Percentiles rank a stretch among this genome's conserved stretches.
These are phyloP conservation scores for Anguilla japonica DNA, from an alignment of 2,113 vertebrate genomes.

Conservation along the genomic window DNA sequence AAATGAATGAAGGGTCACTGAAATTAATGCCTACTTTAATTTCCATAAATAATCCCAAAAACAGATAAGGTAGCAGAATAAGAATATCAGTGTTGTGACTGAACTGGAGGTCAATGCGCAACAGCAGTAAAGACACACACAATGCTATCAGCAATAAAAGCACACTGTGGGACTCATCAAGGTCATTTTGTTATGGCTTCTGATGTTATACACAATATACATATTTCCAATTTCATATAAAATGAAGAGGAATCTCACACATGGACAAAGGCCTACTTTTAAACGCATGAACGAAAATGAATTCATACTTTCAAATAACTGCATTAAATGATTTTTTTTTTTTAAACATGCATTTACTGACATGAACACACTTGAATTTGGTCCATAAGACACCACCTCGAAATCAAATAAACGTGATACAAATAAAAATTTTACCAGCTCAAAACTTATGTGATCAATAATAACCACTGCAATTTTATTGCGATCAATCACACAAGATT, in stretches of 20 bases:
- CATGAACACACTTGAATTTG: slow-evolving; percentile 53
- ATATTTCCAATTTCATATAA: slow-evolving; percentile 7
- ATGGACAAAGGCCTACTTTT: slow-evolving; percentile 7
- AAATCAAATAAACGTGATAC: background rate
- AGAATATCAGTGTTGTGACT: background rate
- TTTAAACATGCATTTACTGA: slow-evolving; percentile 18
- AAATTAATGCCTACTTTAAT: background rate
- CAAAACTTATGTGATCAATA: background rate
- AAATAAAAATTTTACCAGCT: background rate
- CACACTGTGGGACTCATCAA: background rate
- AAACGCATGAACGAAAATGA: background rate
- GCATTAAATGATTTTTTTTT: background rate
- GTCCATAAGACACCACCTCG: slow-evolving; percentile 49
- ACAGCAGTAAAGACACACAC: background rate
- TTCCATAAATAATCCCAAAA: background rate
- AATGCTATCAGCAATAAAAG: background rate
- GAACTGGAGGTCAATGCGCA: background rate
- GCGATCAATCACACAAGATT: background rate
- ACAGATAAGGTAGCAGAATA: background rate
- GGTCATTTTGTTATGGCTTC: slow-evolving; percentile 59
- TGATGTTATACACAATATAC: slow-evolving; percentile 40
- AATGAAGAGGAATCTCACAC: slow-evolving; percentile 22
- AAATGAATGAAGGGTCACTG: background rate
- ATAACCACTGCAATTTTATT: background rate
- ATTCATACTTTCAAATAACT: slow-evolving; percentile 19